phyloP scores from a whole-genome alignment of 2,113 vertebrate genomes.

The Clinocottus analis region DNA sequence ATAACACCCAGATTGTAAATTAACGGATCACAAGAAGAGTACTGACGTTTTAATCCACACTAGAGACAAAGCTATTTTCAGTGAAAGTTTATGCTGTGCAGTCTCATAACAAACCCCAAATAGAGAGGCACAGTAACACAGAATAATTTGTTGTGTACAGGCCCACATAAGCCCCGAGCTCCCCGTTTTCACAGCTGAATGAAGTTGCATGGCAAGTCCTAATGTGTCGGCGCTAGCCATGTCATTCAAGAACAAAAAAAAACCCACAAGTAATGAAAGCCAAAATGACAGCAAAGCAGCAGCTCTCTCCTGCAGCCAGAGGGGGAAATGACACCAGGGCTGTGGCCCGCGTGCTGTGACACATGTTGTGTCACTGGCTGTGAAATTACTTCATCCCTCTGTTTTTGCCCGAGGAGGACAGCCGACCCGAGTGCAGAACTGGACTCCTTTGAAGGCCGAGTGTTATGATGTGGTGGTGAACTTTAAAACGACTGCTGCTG shows the following conservation, averaged over 20 bases:
- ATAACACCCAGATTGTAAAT: neutral
- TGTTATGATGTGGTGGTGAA: conserved; percentile 58
- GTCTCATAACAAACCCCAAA: conserved; percentile 23
- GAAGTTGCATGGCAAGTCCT: conserved; percentile 3
- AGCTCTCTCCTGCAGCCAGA: conserved; percentile 29
- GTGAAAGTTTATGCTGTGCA: conserved; percentile 10
- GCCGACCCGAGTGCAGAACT: conserved; percentile 14
- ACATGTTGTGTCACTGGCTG: conserved; percentile 40
- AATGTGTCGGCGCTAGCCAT: conserved; percentile 24
- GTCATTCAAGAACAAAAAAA: conserved; percentile 46
- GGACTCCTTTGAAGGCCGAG: conserved; percentile 56
- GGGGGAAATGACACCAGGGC: conserved; percentile 32
- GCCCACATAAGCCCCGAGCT: conserved; percentile 7
- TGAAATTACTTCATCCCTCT: conserved; percentile 54
- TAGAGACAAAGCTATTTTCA: conserved; percentile 4
- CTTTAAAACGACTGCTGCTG: conserved; percentile 47
- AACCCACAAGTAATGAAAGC: conserved; percentile 33
- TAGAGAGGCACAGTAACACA: conserved; percentile 12
- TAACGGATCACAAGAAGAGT: neutral
- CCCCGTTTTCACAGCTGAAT: conserved; percentile 40
- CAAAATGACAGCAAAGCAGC: conserved; percentile 41
- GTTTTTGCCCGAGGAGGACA: conserved; percentile 43
- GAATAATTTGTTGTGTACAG: conserved; percentile 25
- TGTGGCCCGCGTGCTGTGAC: conserved; percentile 18
- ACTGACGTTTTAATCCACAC: neutral